Base-by-base conservation (phyloP, 2,797 vertebrate genomes). In the Acanthurus leucopareius region DNA sequence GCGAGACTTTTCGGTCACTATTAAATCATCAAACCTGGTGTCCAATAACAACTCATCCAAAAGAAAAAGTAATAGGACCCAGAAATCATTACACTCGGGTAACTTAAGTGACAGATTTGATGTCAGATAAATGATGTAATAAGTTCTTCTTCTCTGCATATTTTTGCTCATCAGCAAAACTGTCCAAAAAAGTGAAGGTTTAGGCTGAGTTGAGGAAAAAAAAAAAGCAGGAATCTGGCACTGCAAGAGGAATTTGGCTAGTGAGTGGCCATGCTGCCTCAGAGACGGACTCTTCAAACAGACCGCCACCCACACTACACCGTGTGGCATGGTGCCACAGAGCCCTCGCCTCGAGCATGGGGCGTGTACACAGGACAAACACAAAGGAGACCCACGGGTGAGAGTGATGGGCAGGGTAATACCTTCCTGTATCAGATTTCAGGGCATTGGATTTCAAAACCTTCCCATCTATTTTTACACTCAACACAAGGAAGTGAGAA, bases 331-430 rank as follows among this genome's bases (percentile, higher is more conserved):
- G 66, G 69, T 90, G 93, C 93, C 92, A 94, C 84, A 40, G 79
- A 89, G 88, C 88, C 86, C 79, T 92, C 15, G 91, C 91, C 89
- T 90, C 77, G 28, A 91, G 92, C 89, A 57, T n/a, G 86, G 92
- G 93, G 86, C 85, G 91, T 92, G 89, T 77, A 90, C 90, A 59
- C 82, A 64, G 86, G 84, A 79, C 88, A 76, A 90, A 90, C 89
- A 95, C 93, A 95, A 94, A 94, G 91, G 89, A 92, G 90, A 92
- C 87, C 91, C 88, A 84, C 82, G 87, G 89, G 89, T 83, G 88
- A 93, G 91, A 87, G 84, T 84, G 86, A 86, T 83, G 57, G 84
- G 77, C 86, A 76, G 86, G 91, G 89, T 91, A 93, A 91, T 92
- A 91, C 89, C 92, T 92, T 89, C 86, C 91, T 89, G 90, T 90